Evolutionary conservation across 2,888 invertebrate genomes (phyloP).

Genomic region (Steromphala cineraria): DNA sequence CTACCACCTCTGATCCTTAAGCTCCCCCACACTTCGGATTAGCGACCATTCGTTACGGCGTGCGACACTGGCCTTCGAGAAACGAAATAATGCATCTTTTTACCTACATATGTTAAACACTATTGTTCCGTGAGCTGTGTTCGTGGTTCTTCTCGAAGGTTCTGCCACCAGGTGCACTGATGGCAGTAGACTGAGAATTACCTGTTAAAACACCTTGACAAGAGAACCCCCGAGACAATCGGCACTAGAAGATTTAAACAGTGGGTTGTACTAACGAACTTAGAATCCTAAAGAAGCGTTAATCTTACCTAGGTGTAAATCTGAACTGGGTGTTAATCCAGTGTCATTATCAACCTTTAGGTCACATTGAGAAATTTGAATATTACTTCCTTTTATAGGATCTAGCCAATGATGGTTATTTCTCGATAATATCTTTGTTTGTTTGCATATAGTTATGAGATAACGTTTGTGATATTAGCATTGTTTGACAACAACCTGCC

Average conservation of each 20-base stretch:
- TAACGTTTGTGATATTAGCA: too few species aligned
- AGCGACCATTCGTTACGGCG: neutral
- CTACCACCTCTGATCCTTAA: constrained; percentile 24
- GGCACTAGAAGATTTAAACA: neutral
- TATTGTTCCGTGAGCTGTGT: neutral
- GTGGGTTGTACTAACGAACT: neutral
- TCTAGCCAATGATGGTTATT: too few species aligned
- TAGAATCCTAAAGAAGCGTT: neutral
- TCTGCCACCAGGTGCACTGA: neutral
- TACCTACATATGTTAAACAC: constrained; percentile 22
- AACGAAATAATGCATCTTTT: constrained; percentile 25
- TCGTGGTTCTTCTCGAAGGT: neutral
- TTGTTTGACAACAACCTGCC: too few species aligned
- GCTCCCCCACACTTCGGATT: constrained; percentile 21
- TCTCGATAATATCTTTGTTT: too few species aligned
- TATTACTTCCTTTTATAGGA: too few species aligned
- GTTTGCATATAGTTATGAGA: too few species aligned
- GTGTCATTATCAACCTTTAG: too few species aligned
- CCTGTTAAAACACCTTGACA: neutral
- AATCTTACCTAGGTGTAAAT: too few species aligned
- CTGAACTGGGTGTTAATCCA: too few species aligned
- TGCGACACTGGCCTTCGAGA: neutral
- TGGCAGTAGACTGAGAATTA: neutral
- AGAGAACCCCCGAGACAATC: neutral
- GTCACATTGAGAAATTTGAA: too few species aligned